Evolutionary conservation across 2,797 vertebrate genomes (phyloP).

Genomic region (Pteropus rufus): DNA sequence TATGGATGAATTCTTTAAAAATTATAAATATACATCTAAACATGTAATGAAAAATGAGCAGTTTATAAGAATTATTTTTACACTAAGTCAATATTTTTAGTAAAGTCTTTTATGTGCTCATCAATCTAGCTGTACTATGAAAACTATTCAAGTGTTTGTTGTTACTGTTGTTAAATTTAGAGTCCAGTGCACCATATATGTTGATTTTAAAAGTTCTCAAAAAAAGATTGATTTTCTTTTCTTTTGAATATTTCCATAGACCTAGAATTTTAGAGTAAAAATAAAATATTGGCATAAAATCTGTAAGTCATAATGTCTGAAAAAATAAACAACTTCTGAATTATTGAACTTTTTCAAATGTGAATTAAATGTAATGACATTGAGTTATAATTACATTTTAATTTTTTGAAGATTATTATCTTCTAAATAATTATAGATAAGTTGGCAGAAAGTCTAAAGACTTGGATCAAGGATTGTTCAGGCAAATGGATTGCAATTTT

Average conservation of each 20-base stretch:
- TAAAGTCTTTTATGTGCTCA: conserved; percentile 58
- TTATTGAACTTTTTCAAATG: background rate
- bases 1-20: conserved; percentile 11
- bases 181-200: background rate
- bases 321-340: background rate
- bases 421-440: background rate
- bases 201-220: conserved; percentile 2
- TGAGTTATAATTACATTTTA: background rate
- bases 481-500: background rate
- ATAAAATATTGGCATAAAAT: background rate
- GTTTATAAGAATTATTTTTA: conserved; percentile 40
- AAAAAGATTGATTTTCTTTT: background rate
- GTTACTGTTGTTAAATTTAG: background rate
- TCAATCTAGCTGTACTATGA: background rate
- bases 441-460: background rate
- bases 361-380: background rate
- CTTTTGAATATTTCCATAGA: conserved; percentile 1
- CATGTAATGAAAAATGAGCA: background rate
- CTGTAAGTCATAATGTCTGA: background rate
- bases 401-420: background rate
- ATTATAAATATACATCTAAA: background rate
- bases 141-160: background rate
- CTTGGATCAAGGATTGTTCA: background rate
- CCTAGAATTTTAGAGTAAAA: background rate
- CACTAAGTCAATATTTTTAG: conserved; percentile 9